A percentile compares a stretch with the other conserved stretches of the same genome.
These are phyloP conservation scores for Tenthredo distinguenda DNA, from an alignment of 2,888 invertebrate genomes.

Conservation along the genomic window DNA sequence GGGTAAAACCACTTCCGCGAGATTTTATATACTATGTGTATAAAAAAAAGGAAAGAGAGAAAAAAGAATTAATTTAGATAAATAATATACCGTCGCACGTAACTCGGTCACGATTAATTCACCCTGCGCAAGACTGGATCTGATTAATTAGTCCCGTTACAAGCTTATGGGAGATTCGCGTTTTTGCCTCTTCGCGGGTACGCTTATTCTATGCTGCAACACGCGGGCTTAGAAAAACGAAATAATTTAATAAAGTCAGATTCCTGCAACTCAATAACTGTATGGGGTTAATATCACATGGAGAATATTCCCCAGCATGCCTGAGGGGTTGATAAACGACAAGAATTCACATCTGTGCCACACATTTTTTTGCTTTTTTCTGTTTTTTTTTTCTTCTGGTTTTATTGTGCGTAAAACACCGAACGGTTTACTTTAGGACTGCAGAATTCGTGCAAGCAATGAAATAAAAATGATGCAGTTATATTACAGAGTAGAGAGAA, in stretches of 20 bases:
- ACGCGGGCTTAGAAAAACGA: not conserved
- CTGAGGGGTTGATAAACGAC: not conserved
- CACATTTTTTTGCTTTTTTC: not conserved
- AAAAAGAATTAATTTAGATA: not conserved
- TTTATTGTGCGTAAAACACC: not conserved
- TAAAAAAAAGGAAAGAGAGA: not conserved
- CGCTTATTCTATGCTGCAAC: not conserved
- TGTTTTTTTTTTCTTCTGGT: not conserved
- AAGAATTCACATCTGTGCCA: not conserved
- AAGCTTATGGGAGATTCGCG: slow-evolving; percentile 15
- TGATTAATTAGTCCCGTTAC: not conserved
- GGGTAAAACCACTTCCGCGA: not conserved
- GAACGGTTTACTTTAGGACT: not conserved
- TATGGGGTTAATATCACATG: not conserved
- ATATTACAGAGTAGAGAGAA: not conserved
- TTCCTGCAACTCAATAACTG: not conserved
- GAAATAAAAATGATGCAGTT: not conserved
- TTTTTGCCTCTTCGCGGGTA: not conserved
- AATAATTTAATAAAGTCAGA: not conserved
- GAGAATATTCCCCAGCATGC: not conserved
- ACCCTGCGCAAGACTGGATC: slow-evolving; percentile 1
- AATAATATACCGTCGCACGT: slow-evolving; percentile 17
- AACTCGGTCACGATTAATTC: slow-evolving; percentile 19
- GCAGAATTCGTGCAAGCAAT: not conserved
- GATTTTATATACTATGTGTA: not conserved